Conservation (phyloP, 2,113 vertebrate genomes). For the Ceuthmochares aereus region DNA sequence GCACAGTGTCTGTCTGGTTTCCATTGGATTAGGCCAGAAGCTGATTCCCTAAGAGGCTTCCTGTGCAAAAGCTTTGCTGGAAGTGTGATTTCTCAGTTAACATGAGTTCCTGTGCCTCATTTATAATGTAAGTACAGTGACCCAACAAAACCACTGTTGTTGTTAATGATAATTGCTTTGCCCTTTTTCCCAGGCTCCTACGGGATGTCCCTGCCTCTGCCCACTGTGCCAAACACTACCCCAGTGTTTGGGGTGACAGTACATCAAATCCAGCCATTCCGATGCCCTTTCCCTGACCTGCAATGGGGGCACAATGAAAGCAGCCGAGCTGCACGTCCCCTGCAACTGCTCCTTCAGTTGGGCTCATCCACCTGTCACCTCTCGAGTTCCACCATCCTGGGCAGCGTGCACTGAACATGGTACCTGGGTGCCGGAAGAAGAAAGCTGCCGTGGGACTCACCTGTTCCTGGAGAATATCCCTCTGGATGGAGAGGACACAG, state of each 20-base stretch:
- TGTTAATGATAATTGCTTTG: background rate
- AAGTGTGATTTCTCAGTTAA: background rate
- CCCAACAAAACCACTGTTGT: background rate
- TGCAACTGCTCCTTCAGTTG: background rate
- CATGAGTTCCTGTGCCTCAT: background rate
- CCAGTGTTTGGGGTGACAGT: background rate
- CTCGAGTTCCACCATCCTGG: background rate
- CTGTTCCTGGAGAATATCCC: background rate
- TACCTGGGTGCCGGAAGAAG: background rate
- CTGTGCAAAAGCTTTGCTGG: background rate
- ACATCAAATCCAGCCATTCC: background rate
- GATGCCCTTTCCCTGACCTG: background rate
- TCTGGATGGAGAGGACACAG: background rate
- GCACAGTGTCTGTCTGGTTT: background rate
- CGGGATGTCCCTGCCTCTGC: background rate
- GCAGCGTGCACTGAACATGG: rapidly evolving
- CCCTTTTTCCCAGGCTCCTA: background rate
- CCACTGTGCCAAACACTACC: background rate
- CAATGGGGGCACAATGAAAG: background rate
- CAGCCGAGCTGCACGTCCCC: rapidly evolving
- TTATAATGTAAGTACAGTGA: background rate
- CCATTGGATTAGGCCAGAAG: background rate
- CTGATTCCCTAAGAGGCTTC: background rate
- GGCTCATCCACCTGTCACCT: no score
- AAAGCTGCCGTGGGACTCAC: background rate